phyloP scores from a whole-genome alignment of 1,140 invertebrate genomes.

The Euwallacea similis region DNA sequence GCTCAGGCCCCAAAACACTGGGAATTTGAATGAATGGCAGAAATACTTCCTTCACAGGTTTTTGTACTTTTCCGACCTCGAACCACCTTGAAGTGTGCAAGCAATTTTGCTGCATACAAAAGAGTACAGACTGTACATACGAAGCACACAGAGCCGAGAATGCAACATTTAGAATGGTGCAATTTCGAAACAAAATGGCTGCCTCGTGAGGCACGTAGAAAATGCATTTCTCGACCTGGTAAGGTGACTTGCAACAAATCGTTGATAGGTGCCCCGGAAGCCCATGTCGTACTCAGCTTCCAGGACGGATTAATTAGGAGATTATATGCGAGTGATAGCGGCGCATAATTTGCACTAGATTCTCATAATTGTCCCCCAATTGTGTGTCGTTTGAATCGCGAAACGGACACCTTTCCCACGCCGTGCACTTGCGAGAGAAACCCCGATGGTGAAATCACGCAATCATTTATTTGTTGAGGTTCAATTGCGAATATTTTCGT shows the following conservation, averaged over 20 bases:
- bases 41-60: no score
- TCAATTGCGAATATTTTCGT: not conserved
- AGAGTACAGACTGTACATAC: no score
- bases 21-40: no score
- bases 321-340: no score
- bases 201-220: slow-evolving; percentile 15
- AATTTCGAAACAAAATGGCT: slow-evolving; percentile 18
- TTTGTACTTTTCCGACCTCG: no score
- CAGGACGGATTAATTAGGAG: no score
- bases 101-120: no score
- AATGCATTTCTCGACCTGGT: slow-evolving; percentile 12
- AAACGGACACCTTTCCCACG: slow-evolving; percentile 16
- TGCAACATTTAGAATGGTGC: not conserved
- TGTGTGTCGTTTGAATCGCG: slow-evolving; percentile 11
- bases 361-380: slow-evolving; percentile 21
- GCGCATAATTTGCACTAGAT: not conserved
- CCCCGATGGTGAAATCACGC: slow-evolving; percentile 12
- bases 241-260: not conserved
- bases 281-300: no score
- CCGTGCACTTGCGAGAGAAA: not conserved
- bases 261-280: not conserved
- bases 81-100: no score
- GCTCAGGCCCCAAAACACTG: no score
- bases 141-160: no score
- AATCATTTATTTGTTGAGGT: slow-evolving; percentile 7